Percentiles rank a stretch among this genome's conserved stretches.
Conservation (phyloP, 2,888 invertebrate species). For the Chaitophorus viminalis region DNA sequence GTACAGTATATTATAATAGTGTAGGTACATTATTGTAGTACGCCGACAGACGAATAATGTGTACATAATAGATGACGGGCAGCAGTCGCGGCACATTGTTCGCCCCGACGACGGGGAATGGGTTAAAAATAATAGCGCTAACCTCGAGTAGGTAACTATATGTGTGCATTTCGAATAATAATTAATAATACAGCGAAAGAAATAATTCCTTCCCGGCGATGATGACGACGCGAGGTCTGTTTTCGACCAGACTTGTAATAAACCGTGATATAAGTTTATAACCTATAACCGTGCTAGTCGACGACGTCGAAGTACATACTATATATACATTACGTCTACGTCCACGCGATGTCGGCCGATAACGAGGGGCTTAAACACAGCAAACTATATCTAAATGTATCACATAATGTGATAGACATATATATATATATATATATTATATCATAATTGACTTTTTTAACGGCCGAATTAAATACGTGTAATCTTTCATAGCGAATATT, state of each 20-base stretch:
- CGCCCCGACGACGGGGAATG: neutral
- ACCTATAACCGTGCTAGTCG: too few relatives aligned
- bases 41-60: neutral
- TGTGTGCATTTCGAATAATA: neutral
- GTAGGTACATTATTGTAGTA: neutral
- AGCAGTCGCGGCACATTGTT: slow-evolving; percentile 12
- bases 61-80: neutral
- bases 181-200: neutral
- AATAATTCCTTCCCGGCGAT: neutral
- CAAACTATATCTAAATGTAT: neutral
- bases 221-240: neutral
- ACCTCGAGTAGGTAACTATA: too few relatives aligned
- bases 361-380: neutral
- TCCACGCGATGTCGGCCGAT: neutral
- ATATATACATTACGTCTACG: too few relatives aligned
- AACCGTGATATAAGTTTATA: too few relatives aligned
- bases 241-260: neutral
- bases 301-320: too few relatives aligned
- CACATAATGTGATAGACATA: neutral
- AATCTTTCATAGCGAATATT: slow-evolving; percentile 8
- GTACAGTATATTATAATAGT: neutral
- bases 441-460: neutral
- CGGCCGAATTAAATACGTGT: slow-evolving; percentile 5
- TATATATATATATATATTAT: too few relatives aligned
- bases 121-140: slow-evolving; percentile 1